These are phyloP conservation scores for Mormyrus proboscirostris DNA, from an alignment of 2,797 vertebrate species.

Conservation along the genomic window DNA sequence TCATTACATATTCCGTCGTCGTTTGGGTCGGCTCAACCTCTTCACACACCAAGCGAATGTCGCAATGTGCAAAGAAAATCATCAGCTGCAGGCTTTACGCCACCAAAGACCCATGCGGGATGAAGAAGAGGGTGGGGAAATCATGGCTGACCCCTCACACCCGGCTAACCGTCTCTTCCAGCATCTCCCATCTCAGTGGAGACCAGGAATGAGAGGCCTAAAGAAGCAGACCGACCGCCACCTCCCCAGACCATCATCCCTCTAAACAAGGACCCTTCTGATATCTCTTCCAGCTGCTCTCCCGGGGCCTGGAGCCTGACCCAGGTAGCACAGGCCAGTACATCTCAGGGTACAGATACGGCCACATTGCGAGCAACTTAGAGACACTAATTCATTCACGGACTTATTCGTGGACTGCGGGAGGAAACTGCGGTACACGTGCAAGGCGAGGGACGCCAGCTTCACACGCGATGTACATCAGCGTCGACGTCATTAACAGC, in stretches of 20 bases:
- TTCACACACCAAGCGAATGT: not conserved
- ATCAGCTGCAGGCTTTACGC: not conserved
- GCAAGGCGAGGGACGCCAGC: not conserved
- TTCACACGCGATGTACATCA: not conserved
- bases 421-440: not conserved
- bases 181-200: not conserved
- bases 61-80: not conserved
- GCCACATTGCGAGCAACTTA: not conserved
- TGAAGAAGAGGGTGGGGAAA: not conserved
- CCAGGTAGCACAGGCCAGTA: not conserved
- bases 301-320: not conserved
- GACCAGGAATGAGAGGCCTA: not conserved
- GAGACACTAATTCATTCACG: not conserved
- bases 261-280: not conserved
- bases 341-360: not conserved
- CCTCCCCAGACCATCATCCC: not conserved
- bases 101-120: not conserved
- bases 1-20: not conserved
- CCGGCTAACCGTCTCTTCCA: not conserved
- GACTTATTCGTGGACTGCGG: not conserved
- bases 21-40: not conserved
- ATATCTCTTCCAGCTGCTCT: not conserved
- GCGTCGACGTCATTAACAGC: not conserved
- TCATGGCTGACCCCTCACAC: not conserved
- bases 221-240: not conserved